Base-by-base conservation (phyloP, 2,113 vertebrate species). In the Uropsilus gracilis region DNA sequence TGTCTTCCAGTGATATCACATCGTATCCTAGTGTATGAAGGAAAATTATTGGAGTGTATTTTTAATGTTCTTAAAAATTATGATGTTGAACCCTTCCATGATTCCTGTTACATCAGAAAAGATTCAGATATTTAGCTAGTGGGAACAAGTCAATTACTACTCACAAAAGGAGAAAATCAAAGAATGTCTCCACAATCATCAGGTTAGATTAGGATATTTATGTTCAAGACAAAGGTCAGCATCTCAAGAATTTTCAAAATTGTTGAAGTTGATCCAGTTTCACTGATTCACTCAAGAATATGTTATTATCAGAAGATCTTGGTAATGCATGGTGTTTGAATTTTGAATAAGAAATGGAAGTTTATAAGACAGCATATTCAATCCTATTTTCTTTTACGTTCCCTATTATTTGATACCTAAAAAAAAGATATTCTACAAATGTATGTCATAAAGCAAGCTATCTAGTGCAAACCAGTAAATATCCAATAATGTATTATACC, bases 161-260 rank as follows among this genome's bases (percentile, higher is more conserved):
- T 66, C 13, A 94, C 2, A 16, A 75, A 28, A 82, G 24, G 24
- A 39, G 26, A 37, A 53, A 75, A 77, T 42, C 5, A 66, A 53
- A 34, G 39, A 28, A 61, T 39, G 5, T 80, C 86, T 69, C 9
- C 4, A 37, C 2, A 50, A 32, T n/a, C 28, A 14, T 17, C n/a
- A 66, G 63, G 78, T 28, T 63, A 73, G 78, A 93, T 94, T 89
- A 82, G 57, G 78, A 91, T n/a, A 39, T 32, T 34, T 3, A 64
- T 46, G 39, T 48, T 94, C 64, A 75, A 63, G 88, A 72, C 14
- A 64, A 9, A 69, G 8, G 37, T 28, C 64, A 34, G 12, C 4
- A 75, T 73, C 48, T 57, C 20, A 64, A 86, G 26, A 92, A 64
- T 66, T 84, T 84, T 48, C 69, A 59, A 20, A 69, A 69, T n/a